Conservation (phyloP, 92 coral and sea anemone genomes). For the Scolanthus callimorphus region DNA sequence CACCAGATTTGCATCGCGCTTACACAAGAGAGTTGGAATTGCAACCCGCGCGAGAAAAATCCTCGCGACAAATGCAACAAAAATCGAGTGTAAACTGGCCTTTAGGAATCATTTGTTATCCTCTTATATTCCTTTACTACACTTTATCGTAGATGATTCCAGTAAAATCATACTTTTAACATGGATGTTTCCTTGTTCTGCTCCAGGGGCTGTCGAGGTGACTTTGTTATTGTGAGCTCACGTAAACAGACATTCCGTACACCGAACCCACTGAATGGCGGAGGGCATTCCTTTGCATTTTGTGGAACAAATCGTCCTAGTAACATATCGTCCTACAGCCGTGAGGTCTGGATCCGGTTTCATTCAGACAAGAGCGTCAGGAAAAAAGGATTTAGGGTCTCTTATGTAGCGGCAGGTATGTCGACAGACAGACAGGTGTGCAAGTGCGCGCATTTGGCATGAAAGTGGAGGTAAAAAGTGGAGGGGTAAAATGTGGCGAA, state of each 20-base stretch:
- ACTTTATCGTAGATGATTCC: too few species aligned
- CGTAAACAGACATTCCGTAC: slow-evolving; percentile 53
- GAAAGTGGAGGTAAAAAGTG: too few species aligned
- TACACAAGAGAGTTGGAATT: too few species aligned
- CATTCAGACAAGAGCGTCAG: slow-evolving; percentile 39
- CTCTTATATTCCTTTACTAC: too few species aligned
- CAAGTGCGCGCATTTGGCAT: too few species aligned
- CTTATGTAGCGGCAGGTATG: slow-evolving; percentile 73
- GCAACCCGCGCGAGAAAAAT: too few species aligned
- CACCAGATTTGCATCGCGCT: too few species aligned
- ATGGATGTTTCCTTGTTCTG: background rate
- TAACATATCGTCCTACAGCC: slow-evolving; percentile 64
- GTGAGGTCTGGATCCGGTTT: slow-evolving; percentile 80
- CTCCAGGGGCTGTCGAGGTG: slow-evolving; percentile 36
- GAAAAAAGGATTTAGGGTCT: slow-evolving; percentile 72
- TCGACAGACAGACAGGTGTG: background rate
- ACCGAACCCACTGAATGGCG: slow-evolving; percentile 22
- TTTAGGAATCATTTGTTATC: too few species aligned
- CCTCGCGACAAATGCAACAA: too few species aligned
- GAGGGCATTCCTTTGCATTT: slow-evolving; percentile 51
- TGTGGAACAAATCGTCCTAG: slow-evolving; percentile 71
- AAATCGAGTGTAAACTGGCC: too few species aligned
- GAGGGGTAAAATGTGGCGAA: too few species aligned
- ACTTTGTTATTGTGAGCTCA: slow-evolving; percentile 78
- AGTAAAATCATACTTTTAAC: too few species aligned